Evolutionary conservation across 2,113 vertebrate species (phyloP).

Genomic region (Cacatua alba): DNA sequence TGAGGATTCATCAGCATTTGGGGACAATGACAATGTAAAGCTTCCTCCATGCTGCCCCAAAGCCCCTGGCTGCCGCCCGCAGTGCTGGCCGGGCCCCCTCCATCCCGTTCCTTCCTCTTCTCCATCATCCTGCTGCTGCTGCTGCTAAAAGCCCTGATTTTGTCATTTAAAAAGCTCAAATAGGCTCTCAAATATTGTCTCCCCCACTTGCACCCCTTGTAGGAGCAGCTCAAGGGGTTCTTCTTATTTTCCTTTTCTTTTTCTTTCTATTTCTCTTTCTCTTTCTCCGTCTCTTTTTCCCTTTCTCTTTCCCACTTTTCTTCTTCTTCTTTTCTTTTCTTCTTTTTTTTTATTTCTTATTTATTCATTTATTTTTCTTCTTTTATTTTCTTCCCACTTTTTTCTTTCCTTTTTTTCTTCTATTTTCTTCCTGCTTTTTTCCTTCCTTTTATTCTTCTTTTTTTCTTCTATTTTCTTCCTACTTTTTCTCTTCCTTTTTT

Average conservation of each 20-base stretch:
- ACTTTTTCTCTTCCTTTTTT: background rate
- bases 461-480: no score
- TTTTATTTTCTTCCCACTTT: fast-evolving
- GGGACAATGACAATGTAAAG: background rate
- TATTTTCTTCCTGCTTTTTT: background rate
- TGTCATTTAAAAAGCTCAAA: background rate
- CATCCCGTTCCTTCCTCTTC: background rate
- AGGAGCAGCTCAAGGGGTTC: background rate
- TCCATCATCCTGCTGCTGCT: background rate
- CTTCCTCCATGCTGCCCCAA: background rate
- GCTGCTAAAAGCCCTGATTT: background rate
- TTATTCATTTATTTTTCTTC: background rate
- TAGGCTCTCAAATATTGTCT: constrained; percentile 2
- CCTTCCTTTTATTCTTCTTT: background rate
- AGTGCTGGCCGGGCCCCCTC: background rate
- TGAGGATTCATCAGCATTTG: constrained; percentile 38
- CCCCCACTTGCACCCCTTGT: background rate
- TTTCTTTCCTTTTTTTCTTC: no score
- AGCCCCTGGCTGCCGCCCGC: background rate
- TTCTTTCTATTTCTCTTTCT: no score
- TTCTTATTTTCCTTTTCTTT: no score
- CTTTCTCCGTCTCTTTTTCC: background rate
- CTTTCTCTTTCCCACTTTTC: background rate
- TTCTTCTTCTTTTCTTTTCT: background rate
- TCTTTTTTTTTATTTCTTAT: no score